Evolutionary conservation across 2,113 vertebrate species (phyloP), one percentile per base, ranked within the genome.

Genomic region (Carassius auratus): DNA sequence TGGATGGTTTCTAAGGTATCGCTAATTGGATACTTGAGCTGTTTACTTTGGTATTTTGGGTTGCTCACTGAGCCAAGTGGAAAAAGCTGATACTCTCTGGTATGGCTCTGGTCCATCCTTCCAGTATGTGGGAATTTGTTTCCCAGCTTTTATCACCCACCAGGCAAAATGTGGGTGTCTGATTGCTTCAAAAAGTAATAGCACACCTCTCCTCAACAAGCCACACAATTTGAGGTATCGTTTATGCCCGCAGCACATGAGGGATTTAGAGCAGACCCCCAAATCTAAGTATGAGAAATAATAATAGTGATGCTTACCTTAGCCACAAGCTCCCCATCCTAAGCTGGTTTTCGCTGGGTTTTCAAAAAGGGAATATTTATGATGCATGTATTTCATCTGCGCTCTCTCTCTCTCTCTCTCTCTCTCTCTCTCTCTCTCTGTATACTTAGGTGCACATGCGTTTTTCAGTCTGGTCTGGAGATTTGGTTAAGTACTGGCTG

Each of bases 141-240:
- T 19, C 6, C 1, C 23, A 50, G 3, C 7, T 21, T 76, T 50
- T 76, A 76, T 76, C 3, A 3, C 48, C 13, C 45, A 50, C 45
- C 74, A 76, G 48, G 42, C 13, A 30, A 76, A 30, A 76, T 30
- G 17, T 76, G 23, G 8, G n/a, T 4, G 74, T 52, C 13, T 52
- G 48, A 76, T 76, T 76, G 45, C 23, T 52, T 76, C 23, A 76
- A 8, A 76, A 76, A 76, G 69, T 76, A 76, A 76, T 52, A 52
- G 74, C 74, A 48, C 14, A 52, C 42, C 74, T 50, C 21, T 50
- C 45, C 48, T 76, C 23, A 76, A 52, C 45, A 76, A 76, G 74
- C 42, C 74, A 52, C 0, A 1, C 36, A 76, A 26, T 52, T 52
- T 76, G 45, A 76, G 45, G 14, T 52, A 73, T 76, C 45, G 8